Percentiles rank a stretch among this genome's conserved stretches.
Conservation (phyloP, 2,888 invertebrate genomes). For the Tenodera sinensis region DNA sequence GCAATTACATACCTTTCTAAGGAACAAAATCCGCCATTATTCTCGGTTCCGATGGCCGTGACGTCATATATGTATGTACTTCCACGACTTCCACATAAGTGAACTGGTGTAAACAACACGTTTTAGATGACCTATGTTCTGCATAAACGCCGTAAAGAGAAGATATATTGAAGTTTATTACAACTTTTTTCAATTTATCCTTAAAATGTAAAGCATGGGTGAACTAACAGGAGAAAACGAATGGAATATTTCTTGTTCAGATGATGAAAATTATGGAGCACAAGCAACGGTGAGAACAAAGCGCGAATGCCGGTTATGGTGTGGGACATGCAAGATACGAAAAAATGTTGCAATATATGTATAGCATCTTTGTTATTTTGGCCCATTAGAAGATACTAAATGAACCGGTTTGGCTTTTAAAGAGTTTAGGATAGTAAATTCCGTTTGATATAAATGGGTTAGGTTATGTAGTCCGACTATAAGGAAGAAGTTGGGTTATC, state of each 20-base stretch:
- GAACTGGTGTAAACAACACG: neutral
- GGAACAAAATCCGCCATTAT: neutral
- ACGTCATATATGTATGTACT: neutral
- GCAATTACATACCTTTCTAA: neutral
- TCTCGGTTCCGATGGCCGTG: neutral
- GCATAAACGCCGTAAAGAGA: no score
- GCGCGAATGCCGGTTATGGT: no score
- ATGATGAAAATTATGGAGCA: constrained; percentile 19
- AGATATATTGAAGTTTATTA: neutral
- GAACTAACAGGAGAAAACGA: neutral
- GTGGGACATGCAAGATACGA: no score
- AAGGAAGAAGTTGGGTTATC: no score
- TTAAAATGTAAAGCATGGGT: neutral
- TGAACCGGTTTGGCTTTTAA: no score
- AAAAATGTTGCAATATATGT: no score
- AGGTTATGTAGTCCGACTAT: no score
- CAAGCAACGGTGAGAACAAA: neutral
- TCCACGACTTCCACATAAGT: no score
- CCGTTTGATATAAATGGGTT: no score
- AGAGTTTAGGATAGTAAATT: no score
- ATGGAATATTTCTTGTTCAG: constrained; percentile 24
- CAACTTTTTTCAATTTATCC: neutral
- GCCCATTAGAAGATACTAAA: no score
- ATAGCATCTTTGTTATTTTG: no score
- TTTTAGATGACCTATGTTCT: neutral